phyloP scores from a whole-genome alignment of 2,888 invertebrate genomes.

The Hololepta plana region DNA sequence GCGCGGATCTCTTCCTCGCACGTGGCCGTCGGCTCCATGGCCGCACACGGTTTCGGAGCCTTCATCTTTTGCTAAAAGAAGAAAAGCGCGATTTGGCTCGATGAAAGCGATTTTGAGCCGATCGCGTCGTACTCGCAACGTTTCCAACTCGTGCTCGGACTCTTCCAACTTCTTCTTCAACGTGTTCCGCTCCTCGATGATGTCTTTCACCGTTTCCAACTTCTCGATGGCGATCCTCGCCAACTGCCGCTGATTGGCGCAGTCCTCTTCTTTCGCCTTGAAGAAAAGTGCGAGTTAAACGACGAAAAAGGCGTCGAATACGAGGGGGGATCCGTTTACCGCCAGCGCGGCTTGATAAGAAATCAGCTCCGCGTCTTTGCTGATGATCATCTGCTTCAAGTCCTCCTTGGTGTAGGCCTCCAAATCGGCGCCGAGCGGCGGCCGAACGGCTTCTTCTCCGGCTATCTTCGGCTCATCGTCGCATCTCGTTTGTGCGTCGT shows the following conservation, averaged over 20 bases:
- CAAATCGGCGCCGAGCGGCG: too few species aligned
- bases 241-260: conserved; percentile 15
- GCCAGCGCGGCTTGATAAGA: conserved; percentile 10
- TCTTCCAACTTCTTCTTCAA: conserved; percentile 14
- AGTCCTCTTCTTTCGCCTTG: conserved; percentile 16
- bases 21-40: too few species aligned
- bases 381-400: conserved; percentile 8
- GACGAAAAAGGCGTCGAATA: neutral
- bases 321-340: conserved; percentile 8
- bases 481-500: too few species aligned
- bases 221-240: conserved; percentile 17
- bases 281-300: neutral
- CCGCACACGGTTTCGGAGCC: too few species aligned
- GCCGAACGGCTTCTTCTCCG: neutral
- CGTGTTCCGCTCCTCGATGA: conserved; percentile 15
- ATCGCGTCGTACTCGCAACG: conserved; percentile 13
- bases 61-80: neutral
- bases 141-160: conserved; percentile 16
- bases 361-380: conserved; percentile 11
- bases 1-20: conserved; percentile 14
- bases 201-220: conserved; percentile 16
- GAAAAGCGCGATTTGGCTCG: neutral
- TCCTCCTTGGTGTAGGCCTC: conserved; percentile 7
- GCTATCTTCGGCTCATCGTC: neutral
- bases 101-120: too few species aligned